These are phyloP conservation scores for Ophiothrix spiculata DNA, from an alignment of 35 echinoderm and acorn worm species.

Conservation along the genomic window DNA sequence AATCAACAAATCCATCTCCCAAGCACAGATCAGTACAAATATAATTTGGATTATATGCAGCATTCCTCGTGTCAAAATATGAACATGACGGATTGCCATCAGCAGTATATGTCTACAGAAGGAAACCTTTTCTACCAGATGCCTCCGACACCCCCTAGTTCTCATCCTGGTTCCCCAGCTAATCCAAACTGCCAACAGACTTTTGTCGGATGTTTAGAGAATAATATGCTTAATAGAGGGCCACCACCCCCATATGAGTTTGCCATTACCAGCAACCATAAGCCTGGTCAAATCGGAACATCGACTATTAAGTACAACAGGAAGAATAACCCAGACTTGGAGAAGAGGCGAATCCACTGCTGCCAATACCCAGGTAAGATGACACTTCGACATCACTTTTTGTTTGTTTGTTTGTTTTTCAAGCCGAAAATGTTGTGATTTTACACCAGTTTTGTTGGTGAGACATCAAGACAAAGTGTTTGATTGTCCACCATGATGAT, in stretches of 20 bases:
- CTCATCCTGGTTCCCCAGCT: conserved; percentile 86
- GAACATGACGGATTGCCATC: conserved; percentile 6
- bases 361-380: conserved; percentile 96
- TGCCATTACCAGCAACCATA: conserved; percentile 51
- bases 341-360: conserved; percentile 85
- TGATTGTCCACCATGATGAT: too few species aligned
- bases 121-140: conserved; percentile 36
- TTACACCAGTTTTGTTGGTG: too few species aligned
- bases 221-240: conserved; percentile 34
- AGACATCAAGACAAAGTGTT: too few species aligned
- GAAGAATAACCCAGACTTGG: conserved; percentile 91
- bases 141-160: conserved; percentile 86
- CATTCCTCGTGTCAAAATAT: conserved; percentile 21
- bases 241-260: conserved; percentile 87
- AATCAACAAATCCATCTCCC: not conserved
- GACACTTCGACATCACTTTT: too few species aligned
- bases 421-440: too few species aligned
- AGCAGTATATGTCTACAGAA: not conserved
- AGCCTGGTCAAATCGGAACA: conserved; percentile 17
- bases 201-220: not conserved
- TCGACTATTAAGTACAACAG: conserved; percentile 75
- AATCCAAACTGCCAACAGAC: conserved; percentile 47
- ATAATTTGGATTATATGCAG: conserved; percentile 15
- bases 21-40: conserved; percentile 16
- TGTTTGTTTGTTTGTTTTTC: too few species aligned